Conservation (phyloP, 2,888 invertebrate genomes). For the Trissoscelio sp. region DNA sequence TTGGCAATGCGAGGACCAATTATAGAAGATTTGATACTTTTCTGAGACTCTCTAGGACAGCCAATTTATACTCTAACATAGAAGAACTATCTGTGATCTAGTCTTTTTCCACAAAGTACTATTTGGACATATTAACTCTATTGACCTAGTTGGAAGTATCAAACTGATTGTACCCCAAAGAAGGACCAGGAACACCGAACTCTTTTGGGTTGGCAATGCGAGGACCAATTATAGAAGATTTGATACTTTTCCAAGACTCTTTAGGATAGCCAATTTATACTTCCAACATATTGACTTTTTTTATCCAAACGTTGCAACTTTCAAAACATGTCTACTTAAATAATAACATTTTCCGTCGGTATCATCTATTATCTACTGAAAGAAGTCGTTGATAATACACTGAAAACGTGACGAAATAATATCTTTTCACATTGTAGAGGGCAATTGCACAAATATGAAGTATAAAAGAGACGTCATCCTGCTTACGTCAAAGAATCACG, state of each 20-base stretch:
- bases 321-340: too few relatives aligned
- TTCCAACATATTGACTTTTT: too few relatives aligned
- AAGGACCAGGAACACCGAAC: background rate
- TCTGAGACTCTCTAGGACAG: background rate
- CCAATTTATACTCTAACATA: background rate
- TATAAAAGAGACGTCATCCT: slow-evolving; percentile 64
- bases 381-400: too few relatives aligned
- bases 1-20: background rate
- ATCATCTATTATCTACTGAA: too few relatives aligned
- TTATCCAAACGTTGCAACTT: too few relatives aligned
- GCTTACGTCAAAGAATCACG: slow-evolving; percentile 56
- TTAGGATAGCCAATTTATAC: background rate
- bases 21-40: slow-evolving; percentile 5
- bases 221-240: background rate
- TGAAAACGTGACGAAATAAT: too few relatives aligned
- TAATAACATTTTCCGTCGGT: too few relatives aligned
- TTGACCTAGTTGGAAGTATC: background rate
- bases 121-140: background rate
- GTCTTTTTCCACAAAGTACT: background rate
- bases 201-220: background rate
- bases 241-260: background rate
- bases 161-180: background rate
- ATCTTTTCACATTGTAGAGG: slow-evolving; percentile 10
- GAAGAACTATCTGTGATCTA: too few relatives aligned
- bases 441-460: slow-evolving; percentile 11